phyloP scores from a whole-genome alignment of 2,113 vertebrate genomes.

The Lampris incognitus region DNA sequence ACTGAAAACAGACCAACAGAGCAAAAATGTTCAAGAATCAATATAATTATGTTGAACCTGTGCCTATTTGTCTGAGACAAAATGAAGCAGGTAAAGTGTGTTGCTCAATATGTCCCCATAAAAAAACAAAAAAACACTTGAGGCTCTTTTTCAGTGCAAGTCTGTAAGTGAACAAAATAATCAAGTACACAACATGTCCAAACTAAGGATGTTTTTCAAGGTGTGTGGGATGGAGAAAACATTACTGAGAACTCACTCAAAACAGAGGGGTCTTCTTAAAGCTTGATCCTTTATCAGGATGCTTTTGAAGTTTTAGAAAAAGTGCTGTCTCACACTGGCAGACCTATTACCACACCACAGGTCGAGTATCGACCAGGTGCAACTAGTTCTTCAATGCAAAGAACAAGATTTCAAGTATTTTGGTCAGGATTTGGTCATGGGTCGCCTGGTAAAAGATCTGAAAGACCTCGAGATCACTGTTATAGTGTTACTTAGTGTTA shows the following conservation, averaged over 20 bases:
- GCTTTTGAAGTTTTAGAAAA: constrained; percentile 10
- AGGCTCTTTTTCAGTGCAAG: not conserved
- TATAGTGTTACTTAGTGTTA: not conserved
- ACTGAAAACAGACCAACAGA: constrained; percentile 38
- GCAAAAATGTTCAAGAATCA: constrained; percentile 50
- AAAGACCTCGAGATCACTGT: not conserved
- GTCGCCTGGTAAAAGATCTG: not conserved
- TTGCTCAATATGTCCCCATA: constrained; percentile 44
- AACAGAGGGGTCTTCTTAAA: constrained; percentile 8
- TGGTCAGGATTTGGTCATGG: constrained; percentile 20
- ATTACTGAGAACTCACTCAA: too few species aligned
- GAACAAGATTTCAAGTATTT: constrained; percentile 37
- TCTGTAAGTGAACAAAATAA: constrained; percentile 29
- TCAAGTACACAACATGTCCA: constrained; percentile 9
- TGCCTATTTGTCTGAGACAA: constrained; percentile 42
- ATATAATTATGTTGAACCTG: constrained; percentile 45
- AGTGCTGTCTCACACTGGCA: constrained; percentile 43
- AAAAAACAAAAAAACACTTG: constrained; percentile 24
- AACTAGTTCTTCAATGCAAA: constrained; percentile 23
- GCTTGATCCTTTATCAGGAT: not conserved
- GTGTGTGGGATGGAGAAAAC: too few species aligned
- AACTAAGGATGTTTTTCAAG: too few species aligned
- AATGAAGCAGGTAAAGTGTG: constrained; percentile 45
- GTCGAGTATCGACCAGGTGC: constrained; percentile 40
- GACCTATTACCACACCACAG: constrained; percentile 32